Percentiles rank a stretch among this genome's conserved stretches.
phyloP scores from a whole-genome alignment of 2,113 vertebrate species.

The Tringa solitaria region DNA sequence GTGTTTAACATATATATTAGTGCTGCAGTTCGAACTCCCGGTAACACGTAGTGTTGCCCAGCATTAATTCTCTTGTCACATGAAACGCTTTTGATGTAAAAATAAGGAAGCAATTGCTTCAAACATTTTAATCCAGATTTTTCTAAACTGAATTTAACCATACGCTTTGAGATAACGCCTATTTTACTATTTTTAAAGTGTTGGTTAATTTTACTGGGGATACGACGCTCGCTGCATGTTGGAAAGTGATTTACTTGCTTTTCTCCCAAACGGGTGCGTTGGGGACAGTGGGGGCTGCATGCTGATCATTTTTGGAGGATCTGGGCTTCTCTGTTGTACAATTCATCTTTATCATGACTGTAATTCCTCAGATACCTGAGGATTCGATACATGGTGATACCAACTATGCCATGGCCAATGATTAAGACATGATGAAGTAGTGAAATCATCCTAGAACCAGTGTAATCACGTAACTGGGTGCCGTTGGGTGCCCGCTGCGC shows the following conservation, averaged over 20 bases:
- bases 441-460: neutral
- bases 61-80: neutral
- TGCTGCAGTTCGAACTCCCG: neutral
- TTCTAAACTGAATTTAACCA: neutral
- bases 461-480: neutral
- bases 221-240: neutral
- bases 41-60: neutral
- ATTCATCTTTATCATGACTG: neutral
- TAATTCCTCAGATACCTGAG: neutral
- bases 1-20: neutral
- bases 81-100: neutral
- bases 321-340: neutral
- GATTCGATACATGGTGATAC: neutral
- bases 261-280: neutral
- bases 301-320: neutral
- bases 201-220: constrained; percentile 1
- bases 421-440: neutral
- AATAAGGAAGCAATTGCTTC: constrained; percentile 29
- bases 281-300: constrained; percentile 21
- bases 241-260: neutral
- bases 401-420: neutral
- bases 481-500: neutral
- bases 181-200: neutral
- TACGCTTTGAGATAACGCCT: neutral
- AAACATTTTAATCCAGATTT: neutral